Evolutionary conservation across 2,888 invertebrate genomes (phyloP), one percentile per base, ranked within the genome.

Genomic region (Liopterus haemorrhoidalis): DNA sequence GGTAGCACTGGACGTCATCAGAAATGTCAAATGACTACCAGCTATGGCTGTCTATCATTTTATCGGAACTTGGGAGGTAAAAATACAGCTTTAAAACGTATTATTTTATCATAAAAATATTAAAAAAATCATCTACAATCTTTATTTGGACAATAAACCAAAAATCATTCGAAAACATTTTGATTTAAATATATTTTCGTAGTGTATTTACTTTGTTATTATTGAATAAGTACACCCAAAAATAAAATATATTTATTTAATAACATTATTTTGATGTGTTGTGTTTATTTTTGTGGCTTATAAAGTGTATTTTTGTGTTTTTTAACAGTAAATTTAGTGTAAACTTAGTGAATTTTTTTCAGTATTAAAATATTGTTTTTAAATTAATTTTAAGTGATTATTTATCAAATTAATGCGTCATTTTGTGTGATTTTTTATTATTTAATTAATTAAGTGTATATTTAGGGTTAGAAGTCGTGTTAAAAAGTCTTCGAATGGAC

Each of bases 21-120:
- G 3, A 19, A n/a, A 12, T 3, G 6, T 18, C 28, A 42, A 42
- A 32, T 33, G 45, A 39, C 45, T 39, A 45, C 8, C 39, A 44
- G 49, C 42, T 38, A 67, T 67, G 67, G 66, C 68, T 56, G 69
- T 66, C 50, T 69, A 70, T 57, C 67, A 68, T 41, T 74, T 73
- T 60, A 62, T 70, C 50, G 74, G 74, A 53, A 72, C 70, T 53
- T 75, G 75, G 75, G 74, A 74, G 71, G 75, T 74, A 61, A 61
- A 59, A 56, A 49, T n/a, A n/a, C n/a, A n/a, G n/a, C n/a, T n/a
- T n/a, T n/a, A n/a, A n/a, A n/a, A 46, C 46, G 6, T 35, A 24
- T 28, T 25, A 46, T 30, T 46, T 40, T 15, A 28, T n/a, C 15
- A 4, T 8, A 2, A n/a, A 9, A 28, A 12, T 6, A 28, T 4